Evolutionary conservation across 2,797 vertebrate species (phyloP).

Genomic region (Iguana delicatissima): DNA sequence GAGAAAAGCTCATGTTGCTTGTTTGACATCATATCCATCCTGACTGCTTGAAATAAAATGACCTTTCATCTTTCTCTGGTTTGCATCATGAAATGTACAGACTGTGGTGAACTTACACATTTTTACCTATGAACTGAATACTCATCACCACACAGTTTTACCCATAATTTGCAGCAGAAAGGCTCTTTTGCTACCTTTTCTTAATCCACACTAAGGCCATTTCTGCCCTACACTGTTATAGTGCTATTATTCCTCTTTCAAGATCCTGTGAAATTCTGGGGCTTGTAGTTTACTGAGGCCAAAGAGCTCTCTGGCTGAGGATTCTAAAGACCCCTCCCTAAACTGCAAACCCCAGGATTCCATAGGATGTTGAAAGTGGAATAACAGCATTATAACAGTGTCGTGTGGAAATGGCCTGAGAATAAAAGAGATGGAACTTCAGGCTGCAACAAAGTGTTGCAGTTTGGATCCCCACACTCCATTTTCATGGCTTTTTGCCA

Average conservation of each 20-base stretch:
- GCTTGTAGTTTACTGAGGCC: too few relatives aligned
- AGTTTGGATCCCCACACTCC: neutral
- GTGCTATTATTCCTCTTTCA: too few relatives aligned
- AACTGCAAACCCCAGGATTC: too few relatives aligned
- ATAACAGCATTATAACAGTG: too few relatives aligned
- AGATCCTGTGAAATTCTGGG: too few relatives aligned
- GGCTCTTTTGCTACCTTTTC: neutral
- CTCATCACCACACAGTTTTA: too few relatives aligned
- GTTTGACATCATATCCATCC: neutral
- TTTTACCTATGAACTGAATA: conserved; percentile 4
- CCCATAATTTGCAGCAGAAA: neutral
- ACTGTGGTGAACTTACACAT: rapidly evolving
- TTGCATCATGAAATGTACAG: neutral
- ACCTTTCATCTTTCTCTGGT: neutral
- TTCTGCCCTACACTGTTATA: too few relatives aligned
- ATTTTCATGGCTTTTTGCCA: too few relatives aligned
- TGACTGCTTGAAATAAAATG: conserved; percentile 42
- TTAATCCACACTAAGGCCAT: neutral
- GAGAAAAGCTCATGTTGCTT: conserved; percentile 42
- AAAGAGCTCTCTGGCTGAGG: too few relatives aligned
- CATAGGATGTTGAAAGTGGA: too few relatives aligned
- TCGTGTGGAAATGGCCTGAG: too few relatives aligned
- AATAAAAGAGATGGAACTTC: neutral
- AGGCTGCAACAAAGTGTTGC: neutral
- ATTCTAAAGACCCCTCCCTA: too few relatives aligned